These are phyloP conservation scores for Proales similis DNA, from an alignment of 1,140 invertebrate species.

Conservation along the genomic window DNA sequence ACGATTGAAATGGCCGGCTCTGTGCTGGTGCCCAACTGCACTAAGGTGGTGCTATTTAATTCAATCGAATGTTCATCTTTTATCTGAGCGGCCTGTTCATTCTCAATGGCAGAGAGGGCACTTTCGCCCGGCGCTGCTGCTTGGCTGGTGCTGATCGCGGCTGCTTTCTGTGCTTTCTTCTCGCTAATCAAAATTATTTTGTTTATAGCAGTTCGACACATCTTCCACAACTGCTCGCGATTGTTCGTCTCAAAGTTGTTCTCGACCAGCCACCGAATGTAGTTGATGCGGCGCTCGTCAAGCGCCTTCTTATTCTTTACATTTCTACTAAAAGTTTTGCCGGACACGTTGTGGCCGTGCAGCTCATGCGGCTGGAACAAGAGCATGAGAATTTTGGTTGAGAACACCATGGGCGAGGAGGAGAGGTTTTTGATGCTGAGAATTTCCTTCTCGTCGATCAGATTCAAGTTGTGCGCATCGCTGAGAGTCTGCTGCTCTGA, in stretches of 20 bases:
- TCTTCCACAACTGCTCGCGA: constrained; percentile 23
- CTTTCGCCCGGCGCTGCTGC: no score
- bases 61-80: no score
- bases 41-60: no score
- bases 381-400: constrained; percentile 22
- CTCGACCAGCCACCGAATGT: constrained; percentile 34
- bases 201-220: constrained; percentile 31
- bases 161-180: no score
- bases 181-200: no score
- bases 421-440: constrained; percentile 29
- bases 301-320: constrained; percentile 33
- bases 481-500: no score
- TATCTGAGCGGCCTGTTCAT: no score
- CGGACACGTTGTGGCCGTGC: constrained; percentile 31
- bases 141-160: no score
- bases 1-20: no score
- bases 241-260: constrained; percentile 25
- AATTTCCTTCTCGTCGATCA: constrained; percentile 17
- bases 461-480: constrained; percentile 6
- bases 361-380: constrained; percentile 22
- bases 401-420: constrained; percentile 32
- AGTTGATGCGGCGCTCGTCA: constrained; percentile 27
- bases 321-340: constrained; percentile 32
- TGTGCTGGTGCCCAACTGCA: no score
- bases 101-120: no score